A percentile compares a stretch with the other conserved stretches of the same genome.
Evolutionary conservation across 2,888 invertebrate genomes (phyloP).

Genomic region (Dasysyrphus albostriatus): DNA sequence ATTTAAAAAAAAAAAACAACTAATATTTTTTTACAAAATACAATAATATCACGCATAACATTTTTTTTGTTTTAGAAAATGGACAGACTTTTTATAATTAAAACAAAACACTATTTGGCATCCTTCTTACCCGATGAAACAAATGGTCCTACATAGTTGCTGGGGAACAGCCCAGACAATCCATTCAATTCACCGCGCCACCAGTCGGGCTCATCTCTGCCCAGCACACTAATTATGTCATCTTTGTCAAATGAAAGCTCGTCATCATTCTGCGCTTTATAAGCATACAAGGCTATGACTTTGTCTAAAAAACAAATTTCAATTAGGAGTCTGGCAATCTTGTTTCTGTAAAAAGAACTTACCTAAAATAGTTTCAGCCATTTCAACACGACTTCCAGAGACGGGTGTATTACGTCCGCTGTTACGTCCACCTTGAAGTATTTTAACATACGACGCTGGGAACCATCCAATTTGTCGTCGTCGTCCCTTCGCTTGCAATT

Average conservation of each 20-base stretch:
- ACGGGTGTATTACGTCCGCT: slow-evolving; percentile 91
- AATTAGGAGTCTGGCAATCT: neutral
- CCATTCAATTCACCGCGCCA: slow-evolving; percentile 98
- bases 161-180: slow-evolving; percentile 95
- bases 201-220: slow-evolving; percentile 98
- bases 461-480: slow-evolving; percentile 99
- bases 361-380: slow-evolving; percentile 84
- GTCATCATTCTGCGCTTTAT: slow-evolving; percentile 97
- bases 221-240: slow-evolving; percentile 94
- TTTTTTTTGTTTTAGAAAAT: slow-evolving; percentile 35
- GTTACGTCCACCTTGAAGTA: slow-evolving; percentile 88
- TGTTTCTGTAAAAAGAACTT: neutral
- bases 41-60: slow-evolving; percentile 67
- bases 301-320: slow-evolving; percentile 86
- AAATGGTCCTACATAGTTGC: slow-evolving; percentile 95
- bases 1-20: slow-evolving; percentile 47
- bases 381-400: slow-evolving; percentile 88
- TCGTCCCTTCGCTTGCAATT: slow-evolving; percentile 95
- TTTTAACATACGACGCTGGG: slow-evolving; percentile 98
- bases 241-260: slow-evolving; percentile 96
- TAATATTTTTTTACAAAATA: slow-evolving; percentile 52
- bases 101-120: slow-evolving; percentile 78
- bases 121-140: slow-evolving; percentile 84
- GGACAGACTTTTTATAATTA: slow-evolving; percentile 43
- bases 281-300: slow-evolving; percentile 96